Conservation (phyloP, 2,888 invertebrate genomes). For the Eretmocerus hayati region DNA sequence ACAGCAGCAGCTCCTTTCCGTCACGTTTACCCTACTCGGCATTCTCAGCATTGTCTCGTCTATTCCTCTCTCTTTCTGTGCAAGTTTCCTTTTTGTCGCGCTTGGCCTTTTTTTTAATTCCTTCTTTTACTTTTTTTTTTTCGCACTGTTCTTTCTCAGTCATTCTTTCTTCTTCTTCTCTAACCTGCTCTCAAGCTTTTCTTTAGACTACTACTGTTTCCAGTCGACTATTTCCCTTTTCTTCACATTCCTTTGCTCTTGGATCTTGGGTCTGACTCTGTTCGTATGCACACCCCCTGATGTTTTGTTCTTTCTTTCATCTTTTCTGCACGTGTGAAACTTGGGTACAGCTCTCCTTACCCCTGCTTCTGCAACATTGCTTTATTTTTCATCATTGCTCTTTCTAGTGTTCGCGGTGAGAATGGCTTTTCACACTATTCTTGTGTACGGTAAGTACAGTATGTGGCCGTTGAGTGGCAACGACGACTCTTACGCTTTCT, state of each 20-base stretch:
- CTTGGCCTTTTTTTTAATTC: background rate
- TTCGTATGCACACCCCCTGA: background rate
- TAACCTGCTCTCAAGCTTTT: no score
- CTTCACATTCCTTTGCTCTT: background rate
- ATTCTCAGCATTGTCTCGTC: constrained; percentile 19
- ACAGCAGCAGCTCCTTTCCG: constrained; percentile 19
- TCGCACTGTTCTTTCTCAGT: constrained; percentile 5
- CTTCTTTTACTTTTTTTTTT: constrained; percentile 7
- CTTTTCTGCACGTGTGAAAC: no score
- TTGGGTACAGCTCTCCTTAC: no score
- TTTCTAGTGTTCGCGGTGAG: no score
- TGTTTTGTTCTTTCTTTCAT: constrained; percentile 5
- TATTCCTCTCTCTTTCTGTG: constrained; percentile 1
- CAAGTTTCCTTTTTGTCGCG: constrained; percentile 5
- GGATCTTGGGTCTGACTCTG: background rate
- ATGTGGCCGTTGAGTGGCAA: no score
- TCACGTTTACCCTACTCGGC: constrained; percentile 24
- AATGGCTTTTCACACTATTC: no score
- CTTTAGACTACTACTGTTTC: no score
- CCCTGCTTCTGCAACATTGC: no score
- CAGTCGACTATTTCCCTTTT: constrained; percentile 4
- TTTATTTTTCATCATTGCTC: no score
- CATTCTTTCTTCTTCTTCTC: constrained; percentile 1
- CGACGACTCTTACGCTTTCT: no score
- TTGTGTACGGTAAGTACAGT: no score